Base-by-base conservation (phyloP, 2,888 invertebrate species). In the Caenorhabditis doughertyi region DNA sequence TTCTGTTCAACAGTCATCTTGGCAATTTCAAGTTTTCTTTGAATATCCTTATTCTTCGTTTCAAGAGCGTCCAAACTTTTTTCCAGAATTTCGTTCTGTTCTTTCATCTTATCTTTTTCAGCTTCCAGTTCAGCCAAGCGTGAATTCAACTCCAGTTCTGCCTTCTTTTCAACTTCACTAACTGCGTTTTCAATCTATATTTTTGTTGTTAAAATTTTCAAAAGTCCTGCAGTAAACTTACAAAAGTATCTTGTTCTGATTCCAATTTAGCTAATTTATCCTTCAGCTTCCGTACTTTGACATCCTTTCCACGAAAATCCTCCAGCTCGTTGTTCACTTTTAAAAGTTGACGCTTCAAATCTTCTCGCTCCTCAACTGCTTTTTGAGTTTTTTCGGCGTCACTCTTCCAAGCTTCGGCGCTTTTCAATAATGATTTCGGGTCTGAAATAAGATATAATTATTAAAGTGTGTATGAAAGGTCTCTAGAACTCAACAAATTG, bases 321-420 rank as follows among this genome's bases (percentile, higher is more conserved):
- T 93, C 93, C 87, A 94, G 93, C 89, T 94, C 93, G 82, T 92
- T 91, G 89, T 93, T 93, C 89, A 93, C 93, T 76, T 93, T 93
- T 49, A 92, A 92, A n/a, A 94, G 88, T n/a, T 93, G 93, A 73
- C 93, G 93, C 70, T 93, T 89, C 70, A 94, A 89, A 82, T 93
- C 92, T 80, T 93, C 92, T 89, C 93, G 93, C 88, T 94, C 93
- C 32, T 93, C 92, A 84, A 93, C 93, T 44, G 93, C 89, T 85
- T 93, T 93, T 72, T 92, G 91, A 21, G 92, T 91, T 64, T 89
- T 88, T 62, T 90, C 89, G 29, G 91, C 92, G 87, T 92, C 92
- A 87, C 92, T 92, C 89, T 93, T 93, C 56, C 92, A 89, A 73
- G 91, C 90, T 70, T 92, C 89, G 35, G 92, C 92, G 82, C 92